Evolutionary conservation across 2,113 vertebrate genomes (phyloP), one percentile per base, ranked within the genome.

Genomic region (Microtus montanus): DNA sequence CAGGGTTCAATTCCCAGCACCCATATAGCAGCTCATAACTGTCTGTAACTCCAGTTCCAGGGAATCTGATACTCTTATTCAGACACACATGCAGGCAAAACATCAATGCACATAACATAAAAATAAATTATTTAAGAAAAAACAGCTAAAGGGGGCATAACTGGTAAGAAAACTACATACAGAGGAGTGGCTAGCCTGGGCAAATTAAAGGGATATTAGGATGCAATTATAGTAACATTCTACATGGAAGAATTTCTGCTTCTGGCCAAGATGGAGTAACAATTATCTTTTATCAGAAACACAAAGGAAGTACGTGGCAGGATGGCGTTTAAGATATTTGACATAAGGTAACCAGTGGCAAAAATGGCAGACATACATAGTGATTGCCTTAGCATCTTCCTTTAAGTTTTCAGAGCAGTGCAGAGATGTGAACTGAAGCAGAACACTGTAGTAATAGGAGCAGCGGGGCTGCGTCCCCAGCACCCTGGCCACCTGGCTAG

Each of bases 201-300:
- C 80, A 93, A 95, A 71, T 41, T 30, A 66, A 93, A 90, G 52
- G 38, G 61, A 71, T 77, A 47, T 82, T 20, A 89, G 41, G 80
- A 88, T 13, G 11, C 24, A 93, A 66, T 64, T 91, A 9, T 54
- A 80, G 66, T 95, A 91, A 86, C 35, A 75, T 85, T 91, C 14
- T 9, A 58, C 70, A 28, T 90, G 38, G 58, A 64, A 66, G 26
- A 8, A n/a, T 78, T 84, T 78, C 30, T 73, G 89, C 52, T 89
- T 91, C 22, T 94, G 83, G 41, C 19, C 38, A 95, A 94, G 30
- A 71, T 20, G 58, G 35, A 84, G 4, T 86, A 87, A 71, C 13
- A 77, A 91, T 95, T 92, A 89, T 80, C 35, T 41, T 92, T 24
- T 41, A 93, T n/a, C 17, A 88, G 24, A 89, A 95, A 91, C 38